Base-by-base conservation (phyloP, 2,797 vertebrate species). In the Phataginus tricuspis region DNA sequence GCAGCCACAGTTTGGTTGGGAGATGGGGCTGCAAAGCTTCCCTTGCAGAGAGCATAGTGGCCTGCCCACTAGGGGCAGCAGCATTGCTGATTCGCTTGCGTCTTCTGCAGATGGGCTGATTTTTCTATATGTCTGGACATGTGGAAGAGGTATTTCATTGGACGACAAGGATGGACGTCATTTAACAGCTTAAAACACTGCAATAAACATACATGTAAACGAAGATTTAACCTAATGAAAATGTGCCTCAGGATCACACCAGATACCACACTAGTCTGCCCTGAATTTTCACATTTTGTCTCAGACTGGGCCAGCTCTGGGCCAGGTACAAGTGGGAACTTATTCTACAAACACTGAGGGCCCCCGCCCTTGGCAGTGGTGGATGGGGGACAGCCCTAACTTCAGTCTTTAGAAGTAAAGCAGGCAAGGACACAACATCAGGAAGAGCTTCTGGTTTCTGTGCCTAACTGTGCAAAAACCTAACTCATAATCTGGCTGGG, bases 41-140 rank as follows among this genome's bases (percentile, higher is more conserved):
- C 21, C 31, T n/a, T 5, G 39, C 7, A 25, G 39, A 51, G 59
- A 2, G n/a, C 39, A 21, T 39, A 0, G 4, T 1, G 0, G 2
- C 39, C 83, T 16, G 9, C 42, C 25, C 37, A 27, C 37, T 3
- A 39, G 37, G 13, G 25, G 51, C 63, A 25, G 49, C 71, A 13
- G 14, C 59, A 39, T 6, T 4, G 14, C 31, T 18, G 13, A 31
- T 27, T 7, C 5, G 8, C 4, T 0, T 14, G 15, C 42, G 10
- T 29, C n/a, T 57, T 37, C 66, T 39, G 37, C 66, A 39, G 1
- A 37, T 4, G 3, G 2, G 2, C 1, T 13, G 34, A 8, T 25
- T 19, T 23, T 69, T 42, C 29, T 23, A 63, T 3, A 23, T 12
- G 6, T 21, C 10, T 45, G 80, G 31, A 69, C 37, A 85, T 25